Evolutionary conservation across 2,113 vertebrate species (phyloP).

Genomic region (Sebastes schlegelii): DNA sequence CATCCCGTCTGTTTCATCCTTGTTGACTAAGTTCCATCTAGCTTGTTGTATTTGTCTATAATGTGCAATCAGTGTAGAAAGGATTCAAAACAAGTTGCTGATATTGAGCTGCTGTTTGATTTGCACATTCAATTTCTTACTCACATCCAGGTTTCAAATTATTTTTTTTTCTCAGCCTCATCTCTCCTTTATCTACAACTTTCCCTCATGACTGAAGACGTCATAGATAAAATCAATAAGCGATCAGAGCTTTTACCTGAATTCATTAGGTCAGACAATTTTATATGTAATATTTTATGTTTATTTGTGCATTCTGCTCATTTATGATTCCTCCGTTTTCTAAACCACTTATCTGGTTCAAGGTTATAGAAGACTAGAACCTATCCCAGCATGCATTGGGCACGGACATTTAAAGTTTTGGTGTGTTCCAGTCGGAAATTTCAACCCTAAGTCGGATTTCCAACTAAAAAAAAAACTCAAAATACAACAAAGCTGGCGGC

Average conservation of each 20-base stretch:
- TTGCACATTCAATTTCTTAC: conserved; percentile 58
- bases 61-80: conserved; percentile 65
- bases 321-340: background rate
- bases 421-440: too few species aligned
- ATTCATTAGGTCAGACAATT: background rate
- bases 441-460: too few species aligned
- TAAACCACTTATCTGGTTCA: background rate
- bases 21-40: conserved; percentile 55
- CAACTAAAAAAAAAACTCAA: too few species aligned
- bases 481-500: too few species aligned
- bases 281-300: background rate
- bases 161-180: background rate
- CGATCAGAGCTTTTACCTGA: background rate
- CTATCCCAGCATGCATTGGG: background rate
- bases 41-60: conserved; percentile 61
- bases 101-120: conserved; percentile 56
- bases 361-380: background rate
- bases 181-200: conserved; percentile 5
- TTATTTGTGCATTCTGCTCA: background rate
- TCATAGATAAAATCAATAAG: conserved; percentile 2
- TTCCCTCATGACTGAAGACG: conserved; percentile 5
- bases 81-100: conserved; percentile 54
- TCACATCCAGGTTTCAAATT: background rate
- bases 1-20: conserved; percentile 37
- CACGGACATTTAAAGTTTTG: background rate